A percentile compares a stretch with the other conserved stretches of the same genome.
Conservation (phyloP, 2,888 invertebrate genomes). For the Anthrax anthrax region DNA sequence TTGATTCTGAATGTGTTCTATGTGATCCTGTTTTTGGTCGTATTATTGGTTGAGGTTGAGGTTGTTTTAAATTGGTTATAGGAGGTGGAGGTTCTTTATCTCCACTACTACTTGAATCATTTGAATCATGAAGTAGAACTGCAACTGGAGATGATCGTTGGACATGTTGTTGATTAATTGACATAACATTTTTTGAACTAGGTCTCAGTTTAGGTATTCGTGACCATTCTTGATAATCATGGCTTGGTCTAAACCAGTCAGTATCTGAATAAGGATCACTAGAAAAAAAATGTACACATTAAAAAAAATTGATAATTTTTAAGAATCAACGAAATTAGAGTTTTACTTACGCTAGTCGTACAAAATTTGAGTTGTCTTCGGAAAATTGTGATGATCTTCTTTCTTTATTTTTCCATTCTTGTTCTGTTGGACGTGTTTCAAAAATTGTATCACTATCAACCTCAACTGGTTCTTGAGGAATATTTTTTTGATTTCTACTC, state of each 20-base stretch:
- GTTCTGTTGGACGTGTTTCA: background rate
- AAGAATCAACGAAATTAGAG: background rate
- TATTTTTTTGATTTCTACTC: constrained; percentile 4
- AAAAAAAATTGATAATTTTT: background rate
- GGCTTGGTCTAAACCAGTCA: constrained; percentile 30
- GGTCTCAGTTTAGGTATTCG: constrained; percentile 31
- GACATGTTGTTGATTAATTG: constrained; percentile 24
- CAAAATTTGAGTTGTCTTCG: constrained; percentile 15
- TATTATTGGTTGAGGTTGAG: background rate
- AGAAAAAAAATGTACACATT: constrained; percentile 8
- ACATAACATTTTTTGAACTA: constrained; percentile 32
- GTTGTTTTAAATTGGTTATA: background rate
- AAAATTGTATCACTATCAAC: constrained; percentile 4
- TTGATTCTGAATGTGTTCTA: background rate
- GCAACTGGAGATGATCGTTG: constrained; percentile 28
- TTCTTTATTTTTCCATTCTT: constrained; percentile 3
- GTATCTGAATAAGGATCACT: constrained; percentile 25
- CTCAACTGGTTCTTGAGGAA: background rate
- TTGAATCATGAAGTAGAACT: constrained; percentile 31
- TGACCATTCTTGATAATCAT: constrained; percentile 29
- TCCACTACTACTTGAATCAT: constrained; percentile 28
- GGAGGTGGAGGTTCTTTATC: constrained; percentile 20
- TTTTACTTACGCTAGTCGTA: background rate
- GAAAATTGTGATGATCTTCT: constrained; percentile 21
- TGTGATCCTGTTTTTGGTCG: background rate